These are phyloP conservation scores for Cerceris ruficornis DNA, from an alignment of 2,888 invertebrate species.

Conservation along the genomic window DNA sequence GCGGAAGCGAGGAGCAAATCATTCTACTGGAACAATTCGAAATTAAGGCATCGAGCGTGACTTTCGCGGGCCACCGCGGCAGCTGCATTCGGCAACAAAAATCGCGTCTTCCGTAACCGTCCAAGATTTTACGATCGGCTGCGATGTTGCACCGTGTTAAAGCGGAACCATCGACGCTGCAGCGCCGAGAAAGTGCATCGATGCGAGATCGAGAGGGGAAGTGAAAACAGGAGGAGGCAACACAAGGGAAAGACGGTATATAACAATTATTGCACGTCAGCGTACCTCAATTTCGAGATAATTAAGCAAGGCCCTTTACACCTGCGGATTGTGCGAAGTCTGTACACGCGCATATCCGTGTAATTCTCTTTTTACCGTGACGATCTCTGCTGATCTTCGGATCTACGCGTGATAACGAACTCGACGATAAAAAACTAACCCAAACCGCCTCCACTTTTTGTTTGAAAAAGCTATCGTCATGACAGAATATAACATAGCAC, in stretches of 20 bases:
- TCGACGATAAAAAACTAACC: conserved; percentile 37
- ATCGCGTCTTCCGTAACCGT: conserved; percentile 54
- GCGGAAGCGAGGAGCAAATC: conserved; percentile 16
- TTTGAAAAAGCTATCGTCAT: conserved; percentile 51
- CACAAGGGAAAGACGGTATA: conserved; percentile 48
- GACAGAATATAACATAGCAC: conserved; percentile 33
- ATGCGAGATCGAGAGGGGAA: conserved; percentile 24
- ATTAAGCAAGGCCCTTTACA: conserved; percentile 72
- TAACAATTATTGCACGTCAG: conserved; percentile 78
- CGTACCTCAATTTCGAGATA: conserved; percentile 74
- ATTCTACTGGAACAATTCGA: conserved; percentile 34
- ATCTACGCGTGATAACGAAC: conserved; percentile 55
- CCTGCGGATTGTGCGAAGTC: conserved; percentile 63
- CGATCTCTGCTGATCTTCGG: conserved; percentile 56
- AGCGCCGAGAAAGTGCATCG: conserved; percentile 54
- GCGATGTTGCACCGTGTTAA: conserved; percentile 48
- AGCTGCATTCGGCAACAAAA: conserved; percentile 50
- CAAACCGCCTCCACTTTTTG: conserved; percentile 56
- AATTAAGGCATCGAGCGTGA: conserved; percentile 52
- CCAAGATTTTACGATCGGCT: conserved; percentile 64
- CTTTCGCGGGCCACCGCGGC: conserved; percentile 31
- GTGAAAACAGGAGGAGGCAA: conserved; percentile 33
- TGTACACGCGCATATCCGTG: conserved; percentile 62
- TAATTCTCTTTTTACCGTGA: conserved; percentile 60
- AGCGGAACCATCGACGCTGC: conserved; percentile 61